Conservation (phyloP, 1,140 invertebrate genomes). For the Euwallacea fornicatus region DNA sequence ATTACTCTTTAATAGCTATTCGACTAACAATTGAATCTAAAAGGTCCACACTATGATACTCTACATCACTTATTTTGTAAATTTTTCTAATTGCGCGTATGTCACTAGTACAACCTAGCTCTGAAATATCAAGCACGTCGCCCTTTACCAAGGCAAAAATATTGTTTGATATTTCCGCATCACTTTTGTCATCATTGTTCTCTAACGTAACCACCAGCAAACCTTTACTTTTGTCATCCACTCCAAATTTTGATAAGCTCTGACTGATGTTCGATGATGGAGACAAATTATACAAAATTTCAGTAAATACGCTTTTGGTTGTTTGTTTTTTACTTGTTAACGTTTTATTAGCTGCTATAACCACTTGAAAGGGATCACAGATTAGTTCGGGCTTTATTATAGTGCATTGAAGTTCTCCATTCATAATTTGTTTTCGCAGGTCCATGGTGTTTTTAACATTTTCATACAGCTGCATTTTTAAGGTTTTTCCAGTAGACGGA, state of each 20-base stretch:
- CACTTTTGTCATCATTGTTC: slow-evolving; percentile 54
- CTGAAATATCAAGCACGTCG: slow-evolving; percentile 39
- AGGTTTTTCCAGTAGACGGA: slow-evolving; percentile 53
- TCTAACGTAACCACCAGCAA: slow-evolving; percentile 62
- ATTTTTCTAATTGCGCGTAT: slow-evolving; percentile 39
- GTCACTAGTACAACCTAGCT: slow-evolving; percentile 40
- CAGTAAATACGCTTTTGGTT: slow-evolving; percentile 65
- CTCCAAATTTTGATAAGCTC: slow-evolving; percentile 66
- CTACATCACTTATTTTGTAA: slow-evolving; percentile 43
- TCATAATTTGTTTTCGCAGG: slow-evolving; percentile 58
- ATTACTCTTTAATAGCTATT: slow-evolving; percentile 47
- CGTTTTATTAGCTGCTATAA: slow-evolving; percentile 70
- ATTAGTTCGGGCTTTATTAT: slow-evolving; percentile 65
- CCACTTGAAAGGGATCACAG: slow-evolving; percentile 66
- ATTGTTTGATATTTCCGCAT: slow-evolving; percentile 37
- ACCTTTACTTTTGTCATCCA: slow-evolving; percentile 59
- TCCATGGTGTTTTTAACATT: slow-evolving; percentile 63
- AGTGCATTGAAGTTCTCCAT: slow-evolving; percentile 61
- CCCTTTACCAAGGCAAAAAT: slow-evolving; percentile 40
- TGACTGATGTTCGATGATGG: slow-evolving; percentile 68
- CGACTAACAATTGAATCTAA: slow-evolving; percentile 48
- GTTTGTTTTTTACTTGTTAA: slow-evolving; percentile 59
- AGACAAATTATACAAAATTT: slow-evolving; percentile 71
- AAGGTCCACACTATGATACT: slow-evolving; percentile 37
- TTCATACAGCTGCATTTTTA: slow-evolving; percentile 61